Evolutionary conservation across 1,140 invertebrate genomes (phyloP).

Genomic region (Vanessa tameamea): DNA sequence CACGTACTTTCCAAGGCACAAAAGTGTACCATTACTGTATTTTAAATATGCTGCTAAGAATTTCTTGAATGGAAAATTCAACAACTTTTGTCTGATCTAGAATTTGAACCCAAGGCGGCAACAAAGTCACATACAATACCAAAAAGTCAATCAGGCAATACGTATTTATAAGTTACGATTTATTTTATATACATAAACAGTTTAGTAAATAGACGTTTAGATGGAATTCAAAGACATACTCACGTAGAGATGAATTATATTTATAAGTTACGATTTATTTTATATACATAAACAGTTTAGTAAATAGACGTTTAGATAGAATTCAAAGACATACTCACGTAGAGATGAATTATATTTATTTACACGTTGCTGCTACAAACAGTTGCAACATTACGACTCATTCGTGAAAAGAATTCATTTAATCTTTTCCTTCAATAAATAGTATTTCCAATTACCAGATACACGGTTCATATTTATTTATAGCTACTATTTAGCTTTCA

Average conservation of each 20-base stretch:
- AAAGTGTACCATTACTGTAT: too few species aligned
- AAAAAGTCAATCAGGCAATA: not conserved
- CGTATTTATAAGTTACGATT: not conserved
- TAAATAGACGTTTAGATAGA: too few species aligned
- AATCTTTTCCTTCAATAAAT: not conserved
- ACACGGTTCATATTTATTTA: not conserved
- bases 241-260: not conserved
- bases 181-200: not conserved
- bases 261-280: not conserved
- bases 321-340: too few species aligned
- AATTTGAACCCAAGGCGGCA: too few species aligned
- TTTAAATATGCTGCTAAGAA: too few species aligned
- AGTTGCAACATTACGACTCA: not conserved
- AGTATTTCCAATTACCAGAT: not conserved
- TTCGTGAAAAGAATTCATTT: not conserved
- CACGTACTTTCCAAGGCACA: too few species aligned
- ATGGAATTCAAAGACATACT: too few species aligned
- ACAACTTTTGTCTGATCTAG: too few species aligned
- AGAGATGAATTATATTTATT: too few species aligned
- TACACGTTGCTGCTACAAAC: not conserved
- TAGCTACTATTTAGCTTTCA: not conserved
- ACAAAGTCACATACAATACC: too few species aligned
- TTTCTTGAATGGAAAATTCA: too few species aligned
- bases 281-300: not conserved
- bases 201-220: too few species aligned